A percentile compares a stretch with the other conserved stretches of the same genome.
Evolutionary conservation across 2,113 vertebrate genomes (phyloP).

Genomic region (Acanthochromis polyacanthus): DNA sequence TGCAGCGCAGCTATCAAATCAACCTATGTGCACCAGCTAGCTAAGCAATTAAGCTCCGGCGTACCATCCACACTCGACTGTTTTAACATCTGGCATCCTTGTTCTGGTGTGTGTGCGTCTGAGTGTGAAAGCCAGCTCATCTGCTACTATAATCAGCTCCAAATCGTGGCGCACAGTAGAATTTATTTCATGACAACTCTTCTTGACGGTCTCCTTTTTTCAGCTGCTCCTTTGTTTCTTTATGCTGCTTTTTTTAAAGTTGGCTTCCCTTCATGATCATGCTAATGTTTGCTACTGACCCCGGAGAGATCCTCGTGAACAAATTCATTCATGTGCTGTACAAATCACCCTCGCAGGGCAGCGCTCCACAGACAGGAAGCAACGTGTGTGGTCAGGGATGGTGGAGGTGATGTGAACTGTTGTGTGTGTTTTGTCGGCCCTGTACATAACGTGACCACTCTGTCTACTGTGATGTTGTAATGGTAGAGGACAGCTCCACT

Average conservation of each 20-base stretch:
- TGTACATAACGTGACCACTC: neutral
- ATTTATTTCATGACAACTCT: slow-evolving; percentile 37
- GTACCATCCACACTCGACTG: slow-evolving; percentile 57
- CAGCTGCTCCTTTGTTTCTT: slow-evolving; percentile 6
- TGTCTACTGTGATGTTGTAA: slow-evolving; percentile 16
- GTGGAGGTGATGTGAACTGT: slow-evolving; percentile 1
- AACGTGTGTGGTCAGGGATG: neutral
- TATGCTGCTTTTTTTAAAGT: neutral
- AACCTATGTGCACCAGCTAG: slow-evolving; percentile 61
- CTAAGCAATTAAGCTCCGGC: slow-evolving; percentile 74
- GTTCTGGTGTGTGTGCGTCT: slow-evolving; percentile 40
- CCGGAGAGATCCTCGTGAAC: neutral
- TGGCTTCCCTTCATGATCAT: neutral
- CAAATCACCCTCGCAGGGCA: neutral
- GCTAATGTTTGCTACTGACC: neutral
- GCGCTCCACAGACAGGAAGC: neutral
- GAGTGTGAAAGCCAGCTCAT: slow-evolving; percentile 58
- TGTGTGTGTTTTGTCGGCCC: neutral
- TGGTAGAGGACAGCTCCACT: slow-evolving; percentile 32
- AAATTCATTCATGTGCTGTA: neutral
- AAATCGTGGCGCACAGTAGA: slow-evolving; percentile 43
- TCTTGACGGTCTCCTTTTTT: slow-evolving; percentile 3
- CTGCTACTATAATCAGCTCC: slow-evolving; percentile 67
- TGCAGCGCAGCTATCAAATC: slow-evolving; percentile 70
- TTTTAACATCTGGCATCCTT: slow-evolving; percentile 76